A percentile compares a stretch with the other conserved stretches of the same genome.
Conservation (phyloP, 2,113 vertebrate species). For the Cyanoliseus patagonus region DNA sequence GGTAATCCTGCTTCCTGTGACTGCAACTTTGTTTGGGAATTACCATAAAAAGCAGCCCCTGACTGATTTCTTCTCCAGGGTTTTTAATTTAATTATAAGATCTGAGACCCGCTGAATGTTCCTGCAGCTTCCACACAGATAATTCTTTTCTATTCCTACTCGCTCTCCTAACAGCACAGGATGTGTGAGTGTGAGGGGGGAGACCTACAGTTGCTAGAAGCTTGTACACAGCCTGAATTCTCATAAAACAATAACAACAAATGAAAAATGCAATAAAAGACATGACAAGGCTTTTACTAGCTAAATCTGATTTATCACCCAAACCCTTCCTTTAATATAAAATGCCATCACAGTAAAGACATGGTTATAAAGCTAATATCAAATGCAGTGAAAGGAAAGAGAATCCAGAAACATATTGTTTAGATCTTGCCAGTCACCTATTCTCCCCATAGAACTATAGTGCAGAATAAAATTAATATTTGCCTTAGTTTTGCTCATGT, state of each 20-base stretch:
- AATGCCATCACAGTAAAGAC: slow-evolving; percentile 21
- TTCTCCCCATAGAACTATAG: neutral
- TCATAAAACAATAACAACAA: slow-evolving; percentile 64
- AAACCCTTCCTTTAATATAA: slow-evolving; percentile 54
- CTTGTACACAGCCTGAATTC: slow-evolving; percentile 25
- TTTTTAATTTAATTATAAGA: slow-evolving; percentile 29
- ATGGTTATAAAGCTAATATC: slow-evolving; percentile 6
- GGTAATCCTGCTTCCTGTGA: neutral
- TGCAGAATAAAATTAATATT: neutral
- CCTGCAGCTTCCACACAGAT: neutral
- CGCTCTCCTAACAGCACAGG: neutral
- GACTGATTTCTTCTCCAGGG: neutral
- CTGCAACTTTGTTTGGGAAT: neutral
- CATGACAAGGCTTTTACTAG: slow-evolving; percentile 48
- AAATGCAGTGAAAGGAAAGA: neutral
- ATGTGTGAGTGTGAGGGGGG: neutral
- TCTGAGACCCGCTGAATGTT: neutral
- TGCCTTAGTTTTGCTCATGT: neutral
- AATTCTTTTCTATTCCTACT: slow-evolving; percentile 9
- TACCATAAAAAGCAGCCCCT: neutral
- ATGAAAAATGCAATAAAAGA: slow-evolving; percentile 66
- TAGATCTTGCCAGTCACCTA: neutral
- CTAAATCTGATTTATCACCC: slow-evolving; percentile 58
- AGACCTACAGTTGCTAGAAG: neutral
- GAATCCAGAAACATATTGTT: neutral